phyloP scores from a whole-genome alignment of 2,888 invertebrate species.

The Pemphredon lugubris region DNA sequence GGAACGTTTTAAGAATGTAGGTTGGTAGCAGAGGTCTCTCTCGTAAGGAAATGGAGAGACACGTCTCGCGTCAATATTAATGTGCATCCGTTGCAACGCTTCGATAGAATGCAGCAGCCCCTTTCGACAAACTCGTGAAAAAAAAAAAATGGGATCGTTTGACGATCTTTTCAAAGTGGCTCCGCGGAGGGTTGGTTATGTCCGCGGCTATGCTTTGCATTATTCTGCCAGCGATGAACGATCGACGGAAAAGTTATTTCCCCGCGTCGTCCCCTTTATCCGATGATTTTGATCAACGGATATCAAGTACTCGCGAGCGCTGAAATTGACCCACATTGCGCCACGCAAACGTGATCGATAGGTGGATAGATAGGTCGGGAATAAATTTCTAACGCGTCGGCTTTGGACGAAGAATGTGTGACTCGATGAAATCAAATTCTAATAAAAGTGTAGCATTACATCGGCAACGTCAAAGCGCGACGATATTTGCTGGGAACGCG shows the following conservation, averaged over 20 bases:
- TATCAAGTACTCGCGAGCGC: constrained; percentile 29
- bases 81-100: too few species aligned
- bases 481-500: too few species aligned
- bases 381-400: constrained; percentile 3
- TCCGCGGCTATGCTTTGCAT: constrained; percentile 48
- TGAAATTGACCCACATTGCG: constrained; percentile 36
- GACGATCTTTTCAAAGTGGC: background rate
- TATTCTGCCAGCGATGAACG: constrained; percentile 30
- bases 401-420: background rate
- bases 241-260: constrained; percentile 43
- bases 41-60: too few species aligned
- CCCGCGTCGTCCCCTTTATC: constrained; percentile 13
- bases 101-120: too few species aligned
- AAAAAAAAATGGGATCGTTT: constrained; percentile 8
- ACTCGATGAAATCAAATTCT: background rate
- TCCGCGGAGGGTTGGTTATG: constrained; percentile 30
- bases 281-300: constrained; percentile 21
- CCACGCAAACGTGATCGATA: constrained; percentile 13
- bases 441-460: too few species aligned
- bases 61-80: too few species aligned
- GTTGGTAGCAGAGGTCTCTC: too few species aligned
- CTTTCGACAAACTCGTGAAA: too few species aligned
- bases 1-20: too few species aligned
- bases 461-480: too few species aligned
- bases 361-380: constrained; percentile 14